Base-by-base conservation (phyloP, 2,113 vertebrate genomes). In the Cichladusa arquata region DNA sequence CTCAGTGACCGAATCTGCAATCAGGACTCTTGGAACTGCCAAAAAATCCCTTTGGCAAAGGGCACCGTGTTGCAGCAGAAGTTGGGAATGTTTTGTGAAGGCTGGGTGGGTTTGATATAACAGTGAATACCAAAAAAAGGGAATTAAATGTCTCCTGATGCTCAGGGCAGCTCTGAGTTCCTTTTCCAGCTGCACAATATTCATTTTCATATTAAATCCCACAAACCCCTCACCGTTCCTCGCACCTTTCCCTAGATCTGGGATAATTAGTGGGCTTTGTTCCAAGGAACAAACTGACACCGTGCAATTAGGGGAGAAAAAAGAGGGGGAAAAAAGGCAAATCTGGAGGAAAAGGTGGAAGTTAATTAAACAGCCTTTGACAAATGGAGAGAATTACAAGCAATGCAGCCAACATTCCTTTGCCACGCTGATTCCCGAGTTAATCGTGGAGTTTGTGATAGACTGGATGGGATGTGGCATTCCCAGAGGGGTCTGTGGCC, bases 171-270 rank as follows among this genome's bases (percentile, higher is more conserved):
- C 36, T 62, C 50, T 6, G 72, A 74, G 83, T 28, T 79, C 20
- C 81, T 61, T 70, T 66, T 22, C 76, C 42, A 25, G 57, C 85
- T 77, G 48, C 72, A 81, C 80, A 70, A 73, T 20, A 64, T 64
- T 94, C 76, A 73, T 97, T 95, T 92, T 67, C 89, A 11, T 8
- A 93, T 93, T 87, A 95, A 93, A 56, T n/a, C 33, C 6, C 47
- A 51, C 84, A 81, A 85, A 93, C 16, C 38, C 77, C 83, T 86
- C 62, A 1, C 12, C 3, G 12, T 31, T 45, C 50, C 62, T 80
- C 38, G 4, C 92, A 72, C 92, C 86, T 92, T 76, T 65, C 69
- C 84, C 81, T 17, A 66, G 86, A 38, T 88, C 58, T 65, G 7
- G 61, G 58, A 6, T 92, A 93, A 94, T 92, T 66, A 95, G 25